phyloP scores from a whole-genome alignment of 2,113 vertebrate genomes.

The Tichodroma muraria region DNA sequence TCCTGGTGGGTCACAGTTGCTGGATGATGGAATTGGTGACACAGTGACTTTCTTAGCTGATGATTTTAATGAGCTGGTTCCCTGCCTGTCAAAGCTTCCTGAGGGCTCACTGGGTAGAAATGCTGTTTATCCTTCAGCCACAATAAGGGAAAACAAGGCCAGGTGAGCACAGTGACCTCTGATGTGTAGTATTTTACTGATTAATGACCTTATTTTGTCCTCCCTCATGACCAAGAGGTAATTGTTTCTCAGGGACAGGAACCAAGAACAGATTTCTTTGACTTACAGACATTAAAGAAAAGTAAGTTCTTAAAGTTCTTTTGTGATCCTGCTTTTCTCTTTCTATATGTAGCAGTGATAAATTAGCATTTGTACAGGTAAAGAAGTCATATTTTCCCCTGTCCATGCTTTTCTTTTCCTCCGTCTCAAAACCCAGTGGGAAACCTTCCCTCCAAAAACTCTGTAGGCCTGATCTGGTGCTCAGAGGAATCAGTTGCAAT shows the following conservation, averaged over 20 bases:
- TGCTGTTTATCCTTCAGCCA: not conserved
- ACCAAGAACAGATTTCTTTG: not conserved
- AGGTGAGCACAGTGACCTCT: not conserved
- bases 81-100: not conserved
- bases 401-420: not conserved
- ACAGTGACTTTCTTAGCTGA: not conserved
- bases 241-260: not conserved
- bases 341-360: not conserved
- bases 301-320: not conserved
- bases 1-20: not conserved
- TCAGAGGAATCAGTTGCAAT: not conserved
- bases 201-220: not conserved
- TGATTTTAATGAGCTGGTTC: not conserved
- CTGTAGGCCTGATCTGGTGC: not conserved
- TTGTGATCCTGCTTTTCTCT: not conserved
- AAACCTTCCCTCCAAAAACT: not conserved
- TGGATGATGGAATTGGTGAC: not conserved
- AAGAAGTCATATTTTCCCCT: not conserved
- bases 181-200: not conserved
- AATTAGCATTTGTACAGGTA: not conserved
- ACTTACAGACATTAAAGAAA: not conserved
- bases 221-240: not conserved
- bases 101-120: not conserved
- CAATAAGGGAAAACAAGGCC: not conserved
- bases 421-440: not conserved